phyloP scores from a whole-genome alignment of 2,888 invertebrate genomes.

The Steromphala cineraria region DNA sequence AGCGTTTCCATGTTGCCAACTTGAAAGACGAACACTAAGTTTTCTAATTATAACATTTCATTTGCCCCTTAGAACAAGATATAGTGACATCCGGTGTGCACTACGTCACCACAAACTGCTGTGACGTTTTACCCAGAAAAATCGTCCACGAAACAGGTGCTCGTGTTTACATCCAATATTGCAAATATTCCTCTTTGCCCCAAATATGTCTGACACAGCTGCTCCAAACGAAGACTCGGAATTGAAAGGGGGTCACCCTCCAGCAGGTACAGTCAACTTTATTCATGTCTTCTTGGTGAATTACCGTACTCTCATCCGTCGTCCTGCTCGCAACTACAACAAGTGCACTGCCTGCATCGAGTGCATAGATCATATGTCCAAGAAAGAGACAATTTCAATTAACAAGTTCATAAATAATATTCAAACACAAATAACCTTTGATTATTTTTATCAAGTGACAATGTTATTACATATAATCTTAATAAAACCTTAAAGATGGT shows the following conservation, averaged over 20 bases:
- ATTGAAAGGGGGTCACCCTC: slow-evolving; percentile 91
- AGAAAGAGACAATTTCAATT: too few species aligned
- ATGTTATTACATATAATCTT: too few species aligned
- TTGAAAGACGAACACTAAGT: not conserved
- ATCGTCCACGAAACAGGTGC: slow-evolving; percentile 1
- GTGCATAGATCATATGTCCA: too few species aligned
- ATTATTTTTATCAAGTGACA: too few species aligned
- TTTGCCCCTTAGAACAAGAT: not conserved
- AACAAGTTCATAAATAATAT: too few species aligned
- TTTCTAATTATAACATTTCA: too few species aligned
- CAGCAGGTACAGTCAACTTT: slow-evolving; percentile 83
- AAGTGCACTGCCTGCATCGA: too few species aligned
- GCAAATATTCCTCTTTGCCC: not conserved
- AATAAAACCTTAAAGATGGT: too few species aligned
- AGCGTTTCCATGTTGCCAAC: slow-evolving; percentile 34
- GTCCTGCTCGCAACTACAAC: too few species aligned
- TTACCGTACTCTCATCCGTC: too few species aligned
- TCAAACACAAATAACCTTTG: too few species aligned
- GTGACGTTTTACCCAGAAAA: slow-evolving; percentile 22
- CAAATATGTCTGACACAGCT: slow-evolving; percentile 48
- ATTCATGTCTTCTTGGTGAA: slow-evolving; percentile 6
- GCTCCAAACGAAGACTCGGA: slow-evolving; percentile 81
- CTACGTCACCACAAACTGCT: not conserved
- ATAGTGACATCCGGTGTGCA: not conserved
- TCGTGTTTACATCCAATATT: slow-evolving; percentile 5